phyloP scores from a whole-genome alignment of 2,113 vertebrate genomes.

The Gopherus flavomarginatus region DNA sequence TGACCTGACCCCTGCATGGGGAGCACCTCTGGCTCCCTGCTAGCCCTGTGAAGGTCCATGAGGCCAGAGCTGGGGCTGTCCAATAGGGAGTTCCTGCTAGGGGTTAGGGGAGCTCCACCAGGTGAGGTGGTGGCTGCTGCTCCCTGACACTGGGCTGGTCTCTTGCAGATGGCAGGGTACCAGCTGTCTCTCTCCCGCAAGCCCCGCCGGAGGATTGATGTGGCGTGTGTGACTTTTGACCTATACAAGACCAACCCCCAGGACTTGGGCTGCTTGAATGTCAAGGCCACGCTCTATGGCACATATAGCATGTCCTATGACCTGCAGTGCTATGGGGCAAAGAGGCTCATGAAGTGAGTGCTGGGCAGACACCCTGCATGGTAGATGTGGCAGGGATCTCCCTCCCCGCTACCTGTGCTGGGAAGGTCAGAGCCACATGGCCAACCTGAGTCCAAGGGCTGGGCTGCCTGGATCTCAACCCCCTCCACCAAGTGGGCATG shows the following conservation, averaged over 20 bases:
- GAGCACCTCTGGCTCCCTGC: not conserved
- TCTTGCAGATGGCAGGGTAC: slow-evolving; percentile 46
- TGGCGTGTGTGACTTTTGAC: slow-evolving; percentile 91
- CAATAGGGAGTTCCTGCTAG: too few species aligned
- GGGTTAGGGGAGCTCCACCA: too few species aligned
- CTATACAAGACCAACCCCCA: slow-evolving; percentile 92
- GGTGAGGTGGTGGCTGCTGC: not conserved
- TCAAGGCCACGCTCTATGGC: slow-evolving; percentile 93
- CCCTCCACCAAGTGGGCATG: not conserved
- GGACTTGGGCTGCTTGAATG: slow-evolving; percentile 92
- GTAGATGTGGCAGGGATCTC: not conserved
- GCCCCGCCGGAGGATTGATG: slow-evolving; percentile 83
- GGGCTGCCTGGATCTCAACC: too few species aligned
- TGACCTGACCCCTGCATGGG: not conserved
- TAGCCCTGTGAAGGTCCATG: not conserved
- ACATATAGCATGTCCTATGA: slow-evolving; percentile 92
- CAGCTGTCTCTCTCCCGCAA: slow-evolving; percentile 68
- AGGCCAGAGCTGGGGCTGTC: not conserved
- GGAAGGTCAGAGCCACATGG: not conserved
- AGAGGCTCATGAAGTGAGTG: slow-evolving; percentile 83
- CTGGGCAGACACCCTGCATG: too few species aligned
- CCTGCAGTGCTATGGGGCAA: slow-evolving; percentile 88
- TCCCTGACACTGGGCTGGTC: accelerated
- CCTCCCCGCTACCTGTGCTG: not conserved
- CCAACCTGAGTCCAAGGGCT: not conserved